phyloP scores from a whole-genome alignment of 2,888 invertebrate species.

The Noctua pronuba region DNA sequence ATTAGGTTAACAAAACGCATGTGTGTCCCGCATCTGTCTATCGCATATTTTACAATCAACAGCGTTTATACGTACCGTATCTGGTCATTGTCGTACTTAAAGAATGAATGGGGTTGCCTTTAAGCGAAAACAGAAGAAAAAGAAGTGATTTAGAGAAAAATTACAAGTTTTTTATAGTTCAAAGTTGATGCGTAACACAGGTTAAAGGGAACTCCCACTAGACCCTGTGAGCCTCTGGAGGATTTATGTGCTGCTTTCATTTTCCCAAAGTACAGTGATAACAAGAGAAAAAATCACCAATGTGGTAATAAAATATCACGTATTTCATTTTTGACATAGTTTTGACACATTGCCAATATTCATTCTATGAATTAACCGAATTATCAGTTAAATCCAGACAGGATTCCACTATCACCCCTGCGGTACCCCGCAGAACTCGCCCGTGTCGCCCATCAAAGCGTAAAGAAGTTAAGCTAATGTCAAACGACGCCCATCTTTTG shows the following conservation, averaged over 20 bases:
- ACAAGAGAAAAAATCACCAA: background rate
- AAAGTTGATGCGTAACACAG: too few relatives aligned
- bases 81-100: constrained; percentile 75
- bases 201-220: too few relatives aligned
- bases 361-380: background rate
- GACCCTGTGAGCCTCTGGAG: too few relatives aligned
- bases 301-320: background rate
- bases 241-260: background rate
- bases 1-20: constrained; percentile 89
- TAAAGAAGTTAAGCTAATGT: constrained; percentile 90
- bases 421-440: constrained; percentile 73
- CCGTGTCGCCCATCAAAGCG: constrained; percentile 86
- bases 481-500: constrained; percentile 90
- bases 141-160: background rate
- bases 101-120: constrained; percentile 72
- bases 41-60: constrained; percentile 82
- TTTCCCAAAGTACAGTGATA: background rate
- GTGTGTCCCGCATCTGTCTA: constrained; percentile 85
- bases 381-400: background rate
- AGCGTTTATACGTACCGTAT: constrained; percentile 77
- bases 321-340: background rate
- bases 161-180: background rate
- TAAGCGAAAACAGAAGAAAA: constrained; percentile 51
- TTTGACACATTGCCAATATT: background rate
- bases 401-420: constrained; percentile 34